Evolutionary conservation across 2,888 invertebrate genomes (phyloP), one percentile per base, ranked within the genome.

Genomic region (Drosophila prolongata): DNA sequence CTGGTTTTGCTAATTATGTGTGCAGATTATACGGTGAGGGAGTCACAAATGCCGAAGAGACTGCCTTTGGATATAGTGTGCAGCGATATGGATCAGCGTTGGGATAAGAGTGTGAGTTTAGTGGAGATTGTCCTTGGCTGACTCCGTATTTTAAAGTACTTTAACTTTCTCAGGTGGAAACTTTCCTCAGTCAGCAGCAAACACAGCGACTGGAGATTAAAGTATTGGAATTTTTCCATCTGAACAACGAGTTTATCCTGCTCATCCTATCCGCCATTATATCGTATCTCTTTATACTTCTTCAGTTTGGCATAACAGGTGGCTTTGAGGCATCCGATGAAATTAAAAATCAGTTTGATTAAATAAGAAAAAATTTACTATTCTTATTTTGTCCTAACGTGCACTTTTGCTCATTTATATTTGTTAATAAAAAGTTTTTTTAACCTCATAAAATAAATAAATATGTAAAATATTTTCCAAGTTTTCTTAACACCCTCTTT

Each of bases 71-170:
- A 91, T 46, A 70, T 84, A 10, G 72, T 90, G 1, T 90, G 89
- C 47, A 80, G 84, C 6, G 90, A 89, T 35, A 79, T 90, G 1
- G 91, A 91, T 76, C 73, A 54, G 13, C 80, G 91, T 2, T 91
- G 90, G 91, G 89, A 90, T 55, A 79, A 75, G 14, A 90, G 89
- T 65, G 91, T 91, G 76, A 75, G 90, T 79, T 16, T 1, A 4
- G 1, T n/a, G 13, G 13, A 1, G 8, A 0, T 47, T 6, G 5
- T 2, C 10, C 4, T 10, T 6, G 6, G 3, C 0, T 9, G 11
- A 34, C 6, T 11, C 4, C 16, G 27, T 10, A 16, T 11, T 38
- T 56, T 1, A 5, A 30, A 16, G 4, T n/a, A 16, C 6, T 14
- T 35, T 40, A 1, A n/a, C 34, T 34, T 16, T 11, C 10, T 2